A percentile compares a stretch with the other conserved stretches of the same genome.
phyloP scores from a whole-genome alignment of 2,888 invertebrate genomes.

The Machimus rusticus region DNA sequence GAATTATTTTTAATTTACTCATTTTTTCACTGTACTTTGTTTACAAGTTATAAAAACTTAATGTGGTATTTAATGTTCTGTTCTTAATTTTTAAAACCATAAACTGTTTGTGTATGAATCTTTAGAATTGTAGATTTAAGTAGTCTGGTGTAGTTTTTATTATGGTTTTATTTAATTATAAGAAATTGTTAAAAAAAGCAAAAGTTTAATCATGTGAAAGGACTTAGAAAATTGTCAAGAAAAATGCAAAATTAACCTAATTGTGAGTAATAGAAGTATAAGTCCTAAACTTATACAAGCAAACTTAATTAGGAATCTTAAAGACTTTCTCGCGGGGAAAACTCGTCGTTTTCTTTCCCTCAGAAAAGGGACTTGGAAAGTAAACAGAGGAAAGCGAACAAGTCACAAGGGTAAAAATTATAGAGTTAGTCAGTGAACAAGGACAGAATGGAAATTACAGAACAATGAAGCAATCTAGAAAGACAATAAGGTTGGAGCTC shows the following conservation, averaged over 20 bases:
- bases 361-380: not conserved
- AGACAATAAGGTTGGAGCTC: slow-evolving; percentile 21
- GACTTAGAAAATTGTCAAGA: not conserved
- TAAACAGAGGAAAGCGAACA: not conserved
- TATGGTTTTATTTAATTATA: not conserved
- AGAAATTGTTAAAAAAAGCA: not conserved
- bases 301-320: not conserved
- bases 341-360: not conserved
- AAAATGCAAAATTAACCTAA: not conserved
- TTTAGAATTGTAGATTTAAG: too few species aligned
- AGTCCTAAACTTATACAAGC: not conserved
- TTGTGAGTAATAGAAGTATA: not conserved
- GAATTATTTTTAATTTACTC: not conserved
- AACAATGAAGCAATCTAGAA: slow-evolving; percentile 31
- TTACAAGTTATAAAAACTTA: too few species aligned
- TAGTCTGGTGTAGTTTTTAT: too few species aligned
- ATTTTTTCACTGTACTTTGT: too few species aligned
- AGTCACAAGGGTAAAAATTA: slow-evolving; percentile 6
- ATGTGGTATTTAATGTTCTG: not conserved
- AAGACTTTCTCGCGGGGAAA: not conserved
- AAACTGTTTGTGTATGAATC: too few species aligned
- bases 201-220: not conserved
- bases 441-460: slow-evolving; percentile 17
- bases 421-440: slow-evolving; percentile 4
- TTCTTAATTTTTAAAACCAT: too few species aligned